Evolutionary conservation across 1,140 invertebrate species (phyloP).

Genomic region (Mercenaria mercenaria): DNA sequence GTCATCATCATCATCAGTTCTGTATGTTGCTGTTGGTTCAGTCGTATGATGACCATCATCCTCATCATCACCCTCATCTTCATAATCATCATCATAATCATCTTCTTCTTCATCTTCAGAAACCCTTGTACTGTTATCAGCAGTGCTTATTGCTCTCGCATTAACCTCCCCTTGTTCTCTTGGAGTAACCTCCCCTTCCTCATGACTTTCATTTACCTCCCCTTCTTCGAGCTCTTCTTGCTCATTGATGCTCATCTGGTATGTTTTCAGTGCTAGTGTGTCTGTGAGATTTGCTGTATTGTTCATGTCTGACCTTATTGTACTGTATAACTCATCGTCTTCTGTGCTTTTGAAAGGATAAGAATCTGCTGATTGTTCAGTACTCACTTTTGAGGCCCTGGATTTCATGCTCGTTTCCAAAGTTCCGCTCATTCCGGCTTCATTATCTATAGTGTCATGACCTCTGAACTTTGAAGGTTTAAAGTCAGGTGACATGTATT

Average conservation of each 20-base stretch:
- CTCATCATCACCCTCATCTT: slow-evolving; percentile 64
- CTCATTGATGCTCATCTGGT: slow-evolving; percentile 55
- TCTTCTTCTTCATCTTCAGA: slow-evolving; percentile 46
- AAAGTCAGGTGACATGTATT: slow-evolving; percentile 28
- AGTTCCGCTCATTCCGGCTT: slow-evolving; percentile 29
- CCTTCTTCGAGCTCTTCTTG: slow-evolving; percentile 61
- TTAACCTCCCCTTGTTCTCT: background rate
- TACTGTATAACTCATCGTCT: slow-evolving; percentile 51
- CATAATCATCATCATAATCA: slow-evolving; percentile 65
- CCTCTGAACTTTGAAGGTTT: background rate
- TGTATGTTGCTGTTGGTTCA: slow-evolving; percentile 55
- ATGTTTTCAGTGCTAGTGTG: slow-evolving; percentile 37
- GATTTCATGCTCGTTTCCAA: slow-evolving; percentile 33
- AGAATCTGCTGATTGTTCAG: slow-evolving; percentile 45
- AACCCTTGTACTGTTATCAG: slow-evolving; percentile 2
- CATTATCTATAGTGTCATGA: background rate
- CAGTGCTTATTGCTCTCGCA: background rate
- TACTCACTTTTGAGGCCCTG: slow-evolving; percentile 57
- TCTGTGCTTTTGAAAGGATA: slow-evolving; percentile 60
- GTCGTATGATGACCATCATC: slow-evolving; percentile 52
- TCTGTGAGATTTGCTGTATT: slow-evolving; percentile 40
- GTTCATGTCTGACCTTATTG: slow-evolving; percentile 57
- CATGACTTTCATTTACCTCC: slow-evolving; percentile 33
- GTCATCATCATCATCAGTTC: slow-evolving; percentile 62
- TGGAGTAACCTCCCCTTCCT: slow-evolving; percentile 4